A percentile compares a stretch with the other conserved stretches of the same genome.
Conservation (phyloP, 2,113 vertebrate genomes). For the Callorhinus ursinus region DNA sequence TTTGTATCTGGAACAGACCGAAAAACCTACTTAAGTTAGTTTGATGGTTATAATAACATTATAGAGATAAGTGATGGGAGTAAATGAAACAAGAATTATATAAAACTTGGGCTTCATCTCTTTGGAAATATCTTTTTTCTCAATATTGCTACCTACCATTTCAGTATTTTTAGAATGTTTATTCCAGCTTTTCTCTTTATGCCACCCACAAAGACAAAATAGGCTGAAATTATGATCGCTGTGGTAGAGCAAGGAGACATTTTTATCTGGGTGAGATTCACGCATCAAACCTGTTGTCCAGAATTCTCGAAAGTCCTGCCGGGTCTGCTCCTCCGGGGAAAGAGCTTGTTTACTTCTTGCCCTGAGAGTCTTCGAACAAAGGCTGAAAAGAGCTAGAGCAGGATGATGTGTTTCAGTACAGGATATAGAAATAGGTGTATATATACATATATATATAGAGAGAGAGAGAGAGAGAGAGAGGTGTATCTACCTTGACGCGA, state of each 20-base stretch:
- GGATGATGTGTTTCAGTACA: background rate
- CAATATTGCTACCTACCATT: background rate
- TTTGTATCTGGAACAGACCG: background rate
- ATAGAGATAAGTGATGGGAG: background rate
- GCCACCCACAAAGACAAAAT: background rate
- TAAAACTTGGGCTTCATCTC: background rate
- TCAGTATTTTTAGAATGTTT: background rate
- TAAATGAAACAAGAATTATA: background rate
- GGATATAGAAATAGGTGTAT: background rate
- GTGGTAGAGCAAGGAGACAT: background rate
- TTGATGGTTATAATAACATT: background rate
- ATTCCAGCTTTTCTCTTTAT: background rate
- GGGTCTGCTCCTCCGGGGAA: background rate
- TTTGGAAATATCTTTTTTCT: background rate
- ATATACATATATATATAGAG: too few species aligned
- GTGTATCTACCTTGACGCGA: background rate
- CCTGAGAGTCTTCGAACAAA: background rate
- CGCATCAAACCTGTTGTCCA: background rate
- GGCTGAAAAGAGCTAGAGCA: background rate
- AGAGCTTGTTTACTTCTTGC: background rate
- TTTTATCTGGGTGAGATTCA: background rate
- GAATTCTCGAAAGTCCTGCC: background rate
- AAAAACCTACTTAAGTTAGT: background rate
- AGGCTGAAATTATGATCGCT: background rate
- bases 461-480: too few species aligned